Base-by-base conservation (phyloP, 1,140 invertebrate genomes). In the Aphaenogaster ashmeadi region DNA sequence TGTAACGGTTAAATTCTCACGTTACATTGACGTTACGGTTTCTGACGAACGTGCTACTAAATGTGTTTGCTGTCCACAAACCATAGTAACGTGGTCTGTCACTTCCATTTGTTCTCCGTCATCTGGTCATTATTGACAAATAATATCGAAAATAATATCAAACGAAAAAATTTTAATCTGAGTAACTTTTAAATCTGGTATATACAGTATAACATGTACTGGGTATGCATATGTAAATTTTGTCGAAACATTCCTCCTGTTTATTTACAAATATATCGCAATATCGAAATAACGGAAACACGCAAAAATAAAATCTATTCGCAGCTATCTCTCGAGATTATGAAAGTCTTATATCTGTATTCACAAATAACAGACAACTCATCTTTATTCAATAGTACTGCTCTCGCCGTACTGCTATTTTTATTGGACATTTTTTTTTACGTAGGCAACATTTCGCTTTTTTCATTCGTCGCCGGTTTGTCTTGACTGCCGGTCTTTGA, bases 371-470 rank as follows among this genome's bases (percentile, higher is more conserved):
- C 33, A 7, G n/a, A 3, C 18, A 5, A 66, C 18, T 52, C 18
- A 67, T 52, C 36, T 67, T 79, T 80, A 80, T 80, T 80, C 44
- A 80, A 69, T 80, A 27, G 15, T 47, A 52, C 11, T 0, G 8
- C 27, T 52, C n/a, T 27, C 18, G 27, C 7, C 5, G 11, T 27
- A 15, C 9, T 52, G 11, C n/a, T 18, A 66, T 18, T 67, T 79
- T 67, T 67, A 67, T 66, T 52, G 33, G 2, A n/a, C 27, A 27
- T 62, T 52, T 52, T 66, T 66, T 7, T 72, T 67, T 54, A 66
- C 50, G 13, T 27, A 52, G n/a, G 18, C n/a, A 52, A 67, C 9
- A 27, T 2, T 9, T 5, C 2, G 27, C 0, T 64, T 66, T 50
- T 66, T 50, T 66, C 36, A 27, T 2, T 52, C 3, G 36, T 6